Conservation (phyloP, 92 coral and sea anemone species). For the Actinostola sp. region DNA sequence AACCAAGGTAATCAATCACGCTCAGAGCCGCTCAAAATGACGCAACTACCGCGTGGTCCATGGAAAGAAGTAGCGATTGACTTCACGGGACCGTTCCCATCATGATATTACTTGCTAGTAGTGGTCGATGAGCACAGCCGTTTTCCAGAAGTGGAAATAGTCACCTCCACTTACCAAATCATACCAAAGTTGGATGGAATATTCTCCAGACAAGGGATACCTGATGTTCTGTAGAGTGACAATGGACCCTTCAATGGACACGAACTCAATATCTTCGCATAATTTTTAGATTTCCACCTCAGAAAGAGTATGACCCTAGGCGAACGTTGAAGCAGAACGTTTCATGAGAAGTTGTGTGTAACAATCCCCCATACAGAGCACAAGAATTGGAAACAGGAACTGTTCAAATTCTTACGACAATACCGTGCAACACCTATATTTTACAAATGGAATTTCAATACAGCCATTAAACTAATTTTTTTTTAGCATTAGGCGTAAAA, state of each 20-base stretch:
- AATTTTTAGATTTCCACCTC: slow-evolving; percentile 46
- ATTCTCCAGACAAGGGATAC: slow-evolving; percentile 64
- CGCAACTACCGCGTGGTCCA: slow-evolving; percentile 50
- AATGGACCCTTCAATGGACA: slow-evolving; percentile 47
- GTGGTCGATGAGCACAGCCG: slow-evolving; percentile 66
- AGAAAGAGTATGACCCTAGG: slow-evolving; percentile 35
- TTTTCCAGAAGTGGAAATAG: slow-evolving; percentile 65
- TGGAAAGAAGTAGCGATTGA: slow-evolving; percentile 65
- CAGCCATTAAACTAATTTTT: no score
- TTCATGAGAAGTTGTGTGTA: slow-evolving; percentile 28
- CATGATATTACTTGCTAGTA: slow-evolving; percentile 61
- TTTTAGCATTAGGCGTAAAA: no score
- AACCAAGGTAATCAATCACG: slow-evolving; percentile 40
- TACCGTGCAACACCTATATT: slow-evolving; percentile 54
- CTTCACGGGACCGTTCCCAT: slow-evolving; percentile 69
- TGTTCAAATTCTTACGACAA: slow-evolving; percentile 52
- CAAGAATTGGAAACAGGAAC: slow-evolving; percentile 56
- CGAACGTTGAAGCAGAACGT: slow-evolving; percentile 38
- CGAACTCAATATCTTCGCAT: slow-evolving; percentile 43
- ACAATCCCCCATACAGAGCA: slow-evolving; percentile 36
- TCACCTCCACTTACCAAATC: slow-evolving; percentile 46
- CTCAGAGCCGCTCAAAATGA: slow-evolving; percentile 46
- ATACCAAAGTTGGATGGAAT: slow-evolving; percentile 61
- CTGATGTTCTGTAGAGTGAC: slow-evolving; percentile 54
- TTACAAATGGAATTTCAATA: no score